phyloP scores from a whole-genome alignment of 2,888 invertebrate genomes.

The Conistra vaccinii region DNA sequence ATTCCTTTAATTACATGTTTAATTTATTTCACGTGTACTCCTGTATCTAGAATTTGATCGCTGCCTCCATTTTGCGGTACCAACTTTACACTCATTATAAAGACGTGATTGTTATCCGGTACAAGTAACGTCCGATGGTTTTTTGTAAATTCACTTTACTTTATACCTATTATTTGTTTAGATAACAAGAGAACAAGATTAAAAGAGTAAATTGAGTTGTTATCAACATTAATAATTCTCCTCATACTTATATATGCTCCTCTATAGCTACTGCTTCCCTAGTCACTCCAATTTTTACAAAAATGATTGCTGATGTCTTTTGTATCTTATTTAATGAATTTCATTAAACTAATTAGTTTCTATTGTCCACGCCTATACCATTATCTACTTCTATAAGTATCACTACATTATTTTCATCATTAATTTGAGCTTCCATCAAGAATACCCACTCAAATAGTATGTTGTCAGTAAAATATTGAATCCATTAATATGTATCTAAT shows the following conservation, averaged over 20 bases:
- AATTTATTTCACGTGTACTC: slow-evolving; percentile 13
- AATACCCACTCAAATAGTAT: not conserved
- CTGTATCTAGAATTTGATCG: slow-evolving; percentile 18
- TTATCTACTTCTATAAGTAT: not conserved
- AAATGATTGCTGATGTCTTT: not conserved
- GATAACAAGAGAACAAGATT: not conserved
- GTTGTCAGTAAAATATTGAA: not conserved
- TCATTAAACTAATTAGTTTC: not conserved
- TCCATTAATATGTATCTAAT: not conserved
- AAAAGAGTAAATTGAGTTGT: not conserved
- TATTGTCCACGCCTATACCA: not conserved
- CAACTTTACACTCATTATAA: slow-evolving; percentile 16
- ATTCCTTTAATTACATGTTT: slow-evolving; percentile 34
- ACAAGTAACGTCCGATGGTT: slow-evolving; percentile 38
- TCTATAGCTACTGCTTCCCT: not conserved
- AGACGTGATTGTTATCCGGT: slow-evolving; percentile 43
- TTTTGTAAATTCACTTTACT: slow-evolving; percentile 20
- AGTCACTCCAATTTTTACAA: not conserved
- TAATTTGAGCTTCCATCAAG: not conserved
- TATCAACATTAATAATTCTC: not conserved
- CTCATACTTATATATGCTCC: not conserved
- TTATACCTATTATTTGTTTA: not conserved
- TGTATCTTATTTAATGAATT: not conserved
- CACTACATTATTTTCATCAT: not conserved
- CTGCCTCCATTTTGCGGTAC: slow-evolving; percentile 10